Percentiles rank a stretch among this genome's conserved stretches.
Conservation (phyloP, 2,888 invertebrate genomes). For the Exephanes ischioxanthus region DNA sequence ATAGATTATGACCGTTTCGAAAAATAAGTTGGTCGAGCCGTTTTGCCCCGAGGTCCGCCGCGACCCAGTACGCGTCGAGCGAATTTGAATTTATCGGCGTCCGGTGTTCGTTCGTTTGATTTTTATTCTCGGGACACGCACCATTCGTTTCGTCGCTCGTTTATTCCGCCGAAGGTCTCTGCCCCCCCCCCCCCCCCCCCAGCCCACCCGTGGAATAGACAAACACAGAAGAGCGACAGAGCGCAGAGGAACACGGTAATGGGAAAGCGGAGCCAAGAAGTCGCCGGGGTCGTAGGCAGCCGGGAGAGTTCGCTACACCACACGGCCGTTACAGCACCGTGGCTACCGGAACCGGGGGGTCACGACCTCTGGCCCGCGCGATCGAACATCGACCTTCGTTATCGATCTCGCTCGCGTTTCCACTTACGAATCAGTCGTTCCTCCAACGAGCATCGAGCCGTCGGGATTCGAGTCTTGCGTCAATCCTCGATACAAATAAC, state of each 20-base stretch:
- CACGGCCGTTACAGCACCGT: conserved; percentile 16
- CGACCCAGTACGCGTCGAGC: not conserved
- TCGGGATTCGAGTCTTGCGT: conserved; percentile 13
- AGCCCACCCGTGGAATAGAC: not conserved
- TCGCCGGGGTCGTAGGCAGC: conserved; percentile 47
- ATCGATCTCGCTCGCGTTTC: conserved; percentile 56
- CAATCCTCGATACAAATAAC: not conserved
- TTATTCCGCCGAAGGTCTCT: conserved; percentile 28
- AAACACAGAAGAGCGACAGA: conserved; percentile 13
- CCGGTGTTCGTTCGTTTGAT: conserved; percentile 39
- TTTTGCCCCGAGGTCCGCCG: not conserved
- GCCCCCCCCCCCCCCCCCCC: not conserved
- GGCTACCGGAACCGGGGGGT: conserved; percentile 68
- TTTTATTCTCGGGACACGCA: conserved; percentile 54
- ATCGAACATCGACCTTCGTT: conserved; percentile 60
- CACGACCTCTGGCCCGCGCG: conserved; percentile 66
- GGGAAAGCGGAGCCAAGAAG: conserved; percentile 61
- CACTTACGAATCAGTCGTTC: conserved; percentile 31
- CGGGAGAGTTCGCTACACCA: conserved; percentile 32
- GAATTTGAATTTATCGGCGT: conserved; percentile 40
- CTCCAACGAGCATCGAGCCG: conserved; percentile 5
- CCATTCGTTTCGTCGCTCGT: conserved; percentile 33
- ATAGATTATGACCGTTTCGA: not conserved
- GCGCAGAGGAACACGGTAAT: conserved; percentile 55
- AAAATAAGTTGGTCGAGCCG: not conserved